Base-by-base conservation (phyloP, 2,888 invertebrate species). In the Diploptera punctata region DNA sequence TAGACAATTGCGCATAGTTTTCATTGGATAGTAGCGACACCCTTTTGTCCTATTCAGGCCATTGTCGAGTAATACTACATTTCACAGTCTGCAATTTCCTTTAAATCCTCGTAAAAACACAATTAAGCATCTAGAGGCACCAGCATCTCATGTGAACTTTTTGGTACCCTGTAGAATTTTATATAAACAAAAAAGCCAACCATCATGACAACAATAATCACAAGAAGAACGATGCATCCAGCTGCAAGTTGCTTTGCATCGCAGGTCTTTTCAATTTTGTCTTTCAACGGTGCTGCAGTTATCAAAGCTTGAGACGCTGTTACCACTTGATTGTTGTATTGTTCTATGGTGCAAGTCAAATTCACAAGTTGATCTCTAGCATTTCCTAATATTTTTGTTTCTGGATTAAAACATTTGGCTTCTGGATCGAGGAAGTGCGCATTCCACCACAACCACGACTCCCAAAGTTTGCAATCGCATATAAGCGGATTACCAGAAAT, bases 381-480 rank as follows among this genome's bases (percentile, higher is more conserved):
- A 29, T n/a, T 57, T 0, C n/a, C 29, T 24, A 0, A 7, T 4
- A n/a, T 16, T 1, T 13, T 18, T 13, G 31, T 4, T 16, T 57
- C 31, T 24, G 57, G 57, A 26, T 24, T 7, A n/a, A 13, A n/a
- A 29, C 57, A 57, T 0, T 26, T 57, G 26, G 26, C 57, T 3
- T 29, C 2, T 29, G 57, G 57, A 9, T 29, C 26, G 9, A 57
- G 31, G 1, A 3, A n/a, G 5, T n/a, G 57, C 5, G 57, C 43
- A 47, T 19, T 43, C 65, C 65, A 65, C 65, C 65, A 65, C 29
- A 65, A 21, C 65, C 65, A 65, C 1, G 16, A 38, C 19, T 65
- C 29, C 65, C 65, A 65, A 2, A 65, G 26, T 3, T 19, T n/a
- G 29, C 65, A 65, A 29, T 65, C 29, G 26, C 65, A 65, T 0